These are phyloP conservation scores for Microcebus lehilahytsara DNA, from an alignment of 2,113 vertebrate genomes.

Conservation along the genomic window DNA sequence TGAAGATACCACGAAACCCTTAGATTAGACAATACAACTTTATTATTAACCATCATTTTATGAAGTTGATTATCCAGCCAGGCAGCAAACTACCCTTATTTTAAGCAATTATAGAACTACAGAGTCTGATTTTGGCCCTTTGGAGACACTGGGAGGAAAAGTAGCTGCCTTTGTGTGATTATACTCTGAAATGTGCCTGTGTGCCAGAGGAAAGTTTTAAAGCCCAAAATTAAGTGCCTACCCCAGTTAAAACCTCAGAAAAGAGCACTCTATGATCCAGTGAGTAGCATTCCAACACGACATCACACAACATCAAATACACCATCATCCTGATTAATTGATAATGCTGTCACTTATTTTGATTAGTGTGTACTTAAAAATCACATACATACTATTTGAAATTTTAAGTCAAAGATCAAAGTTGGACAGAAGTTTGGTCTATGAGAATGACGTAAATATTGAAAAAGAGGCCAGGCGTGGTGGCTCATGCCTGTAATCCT, in stretches of 20 bases:
- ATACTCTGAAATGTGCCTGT: not conserved
- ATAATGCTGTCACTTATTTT: constrained; percentile 58
- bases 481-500: too few relatives aligned
- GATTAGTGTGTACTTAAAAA: not conserved
- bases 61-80: not conserved
- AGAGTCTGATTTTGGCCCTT: not conserved
- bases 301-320: constrained; percentile 60
- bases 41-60: not conserved
- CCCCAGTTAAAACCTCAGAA: constrained; percentile 29
- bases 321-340: constrained; percentile 58
- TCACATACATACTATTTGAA: constrained; percentile 47
- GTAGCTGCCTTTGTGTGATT: rapidly evolving
- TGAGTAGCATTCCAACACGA: constrained; percentile 62
- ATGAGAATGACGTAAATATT: constrained; percentile 58
- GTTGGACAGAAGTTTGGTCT: constrained; percentile 54
- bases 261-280: constrained; percentile 49
- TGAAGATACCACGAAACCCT: not conserved
- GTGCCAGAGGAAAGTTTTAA: too few relatives aligned
- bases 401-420: constrained; percentile 71
- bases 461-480: rapidly evolving
- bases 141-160: not conserved
- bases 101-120: not conserved
- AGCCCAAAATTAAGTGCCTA: rapidly evolving
- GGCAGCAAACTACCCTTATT: not conserved
- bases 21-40: not conserved